Percentiles rank a stretch among this genome's conserved stretches.
Evolutionary conservation across 2,797 vertebrate genomes (phyloP).

Genomic region (Aselliscus stoliczkanus): DNA sequence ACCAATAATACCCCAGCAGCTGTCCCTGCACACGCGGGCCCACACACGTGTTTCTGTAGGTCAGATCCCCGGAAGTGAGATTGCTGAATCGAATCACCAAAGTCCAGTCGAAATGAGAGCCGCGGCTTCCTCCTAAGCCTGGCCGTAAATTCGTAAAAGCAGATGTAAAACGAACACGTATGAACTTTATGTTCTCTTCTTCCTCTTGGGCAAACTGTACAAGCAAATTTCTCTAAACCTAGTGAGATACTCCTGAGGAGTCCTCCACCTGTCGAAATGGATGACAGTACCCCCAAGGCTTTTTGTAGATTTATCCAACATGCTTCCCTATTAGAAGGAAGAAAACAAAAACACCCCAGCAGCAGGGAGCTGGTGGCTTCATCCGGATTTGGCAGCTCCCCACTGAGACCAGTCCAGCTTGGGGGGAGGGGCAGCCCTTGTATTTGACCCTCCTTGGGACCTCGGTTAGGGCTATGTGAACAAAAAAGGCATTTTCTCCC

Average conservation of each 20-base stretch:
- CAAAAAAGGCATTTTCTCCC: not conserved
- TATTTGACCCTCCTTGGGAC: too few relatives aligned
- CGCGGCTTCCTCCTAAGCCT: not conserved
- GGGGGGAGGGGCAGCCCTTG: not conserved
- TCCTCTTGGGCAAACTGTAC: not conserved
- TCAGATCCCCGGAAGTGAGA: not conserved
- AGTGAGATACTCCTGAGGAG: too few relatives aligned
- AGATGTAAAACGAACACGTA: not conserved
- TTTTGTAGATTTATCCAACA: not conserved
- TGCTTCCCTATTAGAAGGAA: not conserved
- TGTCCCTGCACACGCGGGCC: rapidly evolving
- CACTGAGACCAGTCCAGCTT: rapidly evolving
- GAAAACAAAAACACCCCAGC: too few relatives aligned
- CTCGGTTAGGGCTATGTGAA: not conserved
- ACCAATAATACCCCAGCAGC: rapidly evolving
- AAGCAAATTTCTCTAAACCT: not conserved
- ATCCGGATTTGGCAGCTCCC: not conserved
- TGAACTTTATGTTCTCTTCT: rapidly evolving
- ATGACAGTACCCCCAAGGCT: not conserved
- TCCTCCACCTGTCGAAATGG: not conserved
- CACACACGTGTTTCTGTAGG: not conserved
- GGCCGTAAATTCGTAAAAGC: too few relatives aligned
- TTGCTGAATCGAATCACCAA: not conserved
- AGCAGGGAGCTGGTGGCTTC: not conserved
- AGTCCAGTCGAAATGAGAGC: not conserved